These are phyloP conservation scores for Drosophila prostipennis DNA, from an alignment of 2,888 invertebrate species.

Conservation along the genomic window DNA sequence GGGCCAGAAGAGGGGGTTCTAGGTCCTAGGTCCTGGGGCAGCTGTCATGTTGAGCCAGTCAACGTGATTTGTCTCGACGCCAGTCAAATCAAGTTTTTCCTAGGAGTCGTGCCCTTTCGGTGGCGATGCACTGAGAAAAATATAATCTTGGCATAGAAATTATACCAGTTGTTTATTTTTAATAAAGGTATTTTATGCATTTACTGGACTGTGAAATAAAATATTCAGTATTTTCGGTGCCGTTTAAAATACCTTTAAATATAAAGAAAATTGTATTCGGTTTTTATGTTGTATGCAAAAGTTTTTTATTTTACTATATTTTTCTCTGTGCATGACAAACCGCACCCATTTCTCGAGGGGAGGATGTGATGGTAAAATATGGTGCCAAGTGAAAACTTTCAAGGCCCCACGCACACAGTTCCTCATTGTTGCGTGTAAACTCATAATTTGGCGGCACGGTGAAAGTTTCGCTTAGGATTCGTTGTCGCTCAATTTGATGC, in stretches of 20 bases:
- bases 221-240: too few species aligned
- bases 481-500: conserved; percentile 58
- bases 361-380: not conserved
- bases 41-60: conserved; percentile 65
- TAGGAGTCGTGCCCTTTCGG: conserved; percentile 7
- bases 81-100: conserved; percentile 51
- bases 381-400: conserved; percentile 42
- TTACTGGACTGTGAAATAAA: too few species aligned
- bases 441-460: conserved; percentile 56
- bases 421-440: conserved; percentile 59
- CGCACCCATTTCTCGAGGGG: conserved; percentile 36
- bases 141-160: not conserved
- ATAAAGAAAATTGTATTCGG: too few species aligned
- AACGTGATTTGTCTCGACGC: conserved; percentile 68
- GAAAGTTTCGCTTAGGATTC: conserved; percentile 53
- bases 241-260: too few species aligned
- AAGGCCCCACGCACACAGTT: conserved; percentile 37
- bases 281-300: too few species aligned
- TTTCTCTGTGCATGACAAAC: conserved; percentile 16
- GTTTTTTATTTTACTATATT: too few species aligned
- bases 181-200: not conserved
- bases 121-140: not conserved
- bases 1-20: not conserved
- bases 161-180: not conserved
- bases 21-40: conserved; percentile 33